Base-by-base conservation (phyloP, 2,113 vertebrate genomes). In the Spermophilus dauricus region DNA sequence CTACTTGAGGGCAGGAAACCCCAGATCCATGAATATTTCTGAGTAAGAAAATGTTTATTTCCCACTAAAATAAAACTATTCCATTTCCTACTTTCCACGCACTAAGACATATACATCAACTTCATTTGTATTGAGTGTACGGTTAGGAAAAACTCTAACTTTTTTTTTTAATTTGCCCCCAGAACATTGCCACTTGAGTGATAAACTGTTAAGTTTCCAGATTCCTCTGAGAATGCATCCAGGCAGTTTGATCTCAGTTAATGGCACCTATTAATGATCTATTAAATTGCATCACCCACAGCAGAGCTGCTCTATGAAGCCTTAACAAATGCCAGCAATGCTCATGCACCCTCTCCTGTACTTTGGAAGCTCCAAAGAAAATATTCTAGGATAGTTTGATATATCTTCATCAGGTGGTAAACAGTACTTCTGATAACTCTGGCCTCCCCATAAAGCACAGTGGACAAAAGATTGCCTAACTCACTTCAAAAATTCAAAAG, bases 181-280 rank as follows among this genome's bases (percentile, higher is more conserved):
- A 80, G n/a, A 75, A 30, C 22, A 51, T 14, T 32, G 28, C 4
- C 28, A 69, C 82, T 94, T 86, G 45, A 78, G 13, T 76, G 9
- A 69, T 61, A 70, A 48, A 83, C 1, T 42, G 28, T 30, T 48
- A 17, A 88, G 28, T 85, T 80, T 95, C 16, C 48, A 88, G 77
- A 75, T 85, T 95, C 77, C 78, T 89, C 58, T 7, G 75, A 97
- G 92, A 91, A 65, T 65, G 20, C n/a, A 81, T 26, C 32, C 32
- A 82, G 58, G 22, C 28, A 53, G n/a, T 91, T 53, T 48, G 72
- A 80, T 56, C 8, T 56, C 58, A 58, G 34, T 89, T 89, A 32
- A 86, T 16, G 3, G 80, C 42, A 72, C 39, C 45, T 53, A 24
- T 80, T 85, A 39, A 85, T 30, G 45, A 53, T 18, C 22, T 53